phyloP scores from a whole-genome alignment of 2,113 vertebrate species.

The Lethenteron reissneri region DNA sequence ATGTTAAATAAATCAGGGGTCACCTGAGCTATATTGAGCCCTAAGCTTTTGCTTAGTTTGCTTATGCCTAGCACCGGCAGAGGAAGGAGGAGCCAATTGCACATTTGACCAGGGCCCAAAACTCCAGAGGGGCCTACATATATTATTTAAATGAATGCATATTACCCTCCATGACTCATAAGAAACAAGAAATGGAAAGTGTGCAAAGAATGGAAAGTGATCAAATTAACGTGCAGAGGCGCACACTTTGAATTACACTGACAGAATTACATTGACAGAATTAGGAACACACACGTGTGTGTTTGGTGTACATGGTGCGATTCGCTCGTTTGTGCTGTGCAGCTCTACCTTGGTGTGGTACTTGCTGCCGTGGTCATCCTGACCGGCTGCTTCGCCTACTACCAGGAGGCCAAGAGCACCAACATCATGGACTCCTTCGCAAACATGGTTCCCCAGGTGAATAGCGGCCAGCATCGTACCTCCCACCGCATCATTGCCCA shows the following conservation, averaged over 20 bases:
- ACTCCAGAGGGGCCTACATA: too few species aligned
- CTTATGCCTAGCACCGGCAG: too few species aligned
- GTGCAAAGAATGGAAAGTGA: not conserved
- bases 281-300: not conserved
- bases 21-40: too few species aligned
- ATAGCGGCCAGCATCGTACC: constrained; percentile 9
- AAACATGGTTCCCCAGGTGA: constrained; percentile 42
- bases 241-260: not conserved
- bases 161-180: not conserved
- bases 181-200: not conserved
- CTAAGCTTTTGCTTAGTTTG: too few species aligned
- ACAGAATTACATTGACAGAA: not conserved
- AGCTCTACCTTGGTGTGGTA: constrained; percentile 36
- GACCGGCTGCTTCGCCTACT: constrained; percentile 40
- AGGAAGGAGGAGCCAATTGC: too few species aligned
- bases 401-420: constrained; percentile 45
- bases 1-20: too few species aligned
- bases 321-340: constrained; percentile 8
- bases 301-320: constrained; percentile 5
- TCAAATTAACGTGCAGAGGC: constrained; percentile 7
- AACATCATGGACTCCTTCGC: constrained; percentile 47
- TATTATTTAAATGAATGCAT: not conserved
- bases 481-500: too few species aligned
- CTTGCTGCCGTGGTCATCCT: constrained; percentile 32
- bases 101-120: too few species aligned